Evolutionary conservation across 1,140 invertebrate genomes (phyloP), one percentile per base, ranked within the genome.

Genomic region (Macrosteles quadrilineatus): DNA sequence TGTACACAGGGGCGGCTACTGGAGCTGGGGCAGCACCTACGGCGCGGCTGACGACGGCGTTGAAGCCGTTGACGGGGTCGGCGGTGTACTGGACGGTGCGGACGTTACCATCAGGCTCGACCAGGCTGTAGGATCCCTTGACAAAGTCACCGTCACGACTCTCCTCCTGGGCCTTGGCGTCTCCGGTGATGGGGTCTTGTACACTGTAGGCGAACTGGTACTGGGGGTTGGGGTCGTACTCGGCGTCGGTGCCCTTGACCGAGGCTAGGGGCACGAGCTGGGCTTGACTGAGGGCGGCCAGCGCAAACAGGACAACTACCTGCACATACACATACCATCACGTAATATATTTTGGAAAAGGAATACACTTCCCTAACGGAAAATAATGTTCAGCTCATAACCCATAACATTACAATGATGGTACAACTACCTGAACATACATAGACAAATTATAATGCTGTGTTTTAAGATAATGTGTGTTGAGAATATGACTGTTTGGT

Each of bases 31-130:
- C 67, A 47, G 50, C 55, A 1, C 71, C 70, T 14, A 12, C 75
- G 67, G 31, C 69, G 72, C 85, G 83, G 64, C 85, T 83, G 0
- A 88, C 87, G 31, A 87, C 84, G 6, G 87, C 87, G 77, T 88
- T 87, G 78, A 88, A 89, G 57, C 87, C 87, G 71, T 84, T 84
- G 64, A 87, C 83, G 21, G 81, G 73, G 73, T 88, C 87, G 3
- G 86, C 85, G 4, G 84, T 85, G 71, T 88, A 88, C 63, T 86
- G 83, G 23, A 88, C 87, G 29, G 77, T 81, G 45, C 83, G 77
- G 63, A 87, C 83, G 27, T 87, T 87, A 17, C 83, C 83, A 45
- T 85, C 84, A 3, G 82, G 72, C 62, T 84, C 83, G 50, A 84
- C 72, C 12, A 85, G 74, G 3, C 78, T 80, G 78, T 85, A 85